Evolutionary conservation across 2,113 vertebrate genomes (phyloP).

Genomic region (Oxyura jamaicensis): DNA sequence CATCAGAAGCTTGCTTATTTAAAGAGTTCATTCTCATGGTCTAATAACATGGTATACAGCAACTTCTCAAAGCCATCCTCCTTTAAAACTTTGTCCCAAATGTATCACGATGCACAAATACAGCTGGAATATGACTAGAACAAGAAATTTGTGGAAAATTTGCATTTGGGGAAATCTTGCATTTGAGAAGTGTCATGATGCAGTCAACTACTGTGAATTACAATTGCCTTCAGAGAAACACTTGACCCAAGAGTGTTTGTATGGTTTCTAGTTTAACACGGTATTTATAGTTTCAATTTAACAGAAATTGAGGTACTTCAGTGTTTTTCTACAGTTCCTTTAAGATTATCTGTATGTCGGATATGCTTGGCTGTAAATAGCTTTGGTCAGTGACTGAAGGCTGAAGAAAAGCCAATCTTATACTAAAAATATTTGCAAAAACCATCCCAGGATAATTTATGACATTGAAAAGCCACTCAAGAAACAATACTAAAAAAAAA

Average conservation of each 20-base stretch:
- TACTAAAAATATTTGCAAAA: not conserved
- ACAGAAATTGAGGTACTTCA: not conserved
- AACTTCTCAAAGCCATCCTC: not conserved
- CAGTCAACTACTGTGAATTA: not conserved
- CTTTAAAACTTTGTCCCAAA: not conserved
- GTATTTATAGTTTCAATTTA: not conserved
- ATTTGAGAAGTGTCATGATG: not conserved
- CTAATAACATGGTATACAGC: not conserved
- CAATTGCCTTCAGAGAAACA: not conserved
- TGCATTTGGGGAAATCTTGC: no score
- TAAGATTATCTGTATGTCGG: not conserved
- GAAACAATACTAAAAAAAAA: not conserved
- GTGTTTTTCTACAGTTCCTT: not conserved
- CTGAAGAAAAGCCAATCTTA: not conserved
- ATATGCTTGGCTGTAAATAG: not conserved
- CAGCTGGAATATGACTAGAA: not conserved
- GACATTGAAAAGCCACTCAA: not conserved
- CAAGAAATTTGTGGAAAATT: not conserved
- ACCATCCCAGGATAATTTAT: not conserved
- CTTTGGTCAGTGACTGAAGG: not conserved
- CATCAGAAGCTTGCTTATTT: not conserved
- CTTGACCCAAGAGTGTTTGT: not conserved
- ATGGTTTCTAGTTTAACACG: not conserved
- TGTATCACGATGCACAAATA: not conserved
- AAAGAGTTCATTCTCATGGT: not conserved